phyloP scores from a whole-genome alignment of 2,113 vertebrate genomes.

The Tamias sibiricus region DNA sequence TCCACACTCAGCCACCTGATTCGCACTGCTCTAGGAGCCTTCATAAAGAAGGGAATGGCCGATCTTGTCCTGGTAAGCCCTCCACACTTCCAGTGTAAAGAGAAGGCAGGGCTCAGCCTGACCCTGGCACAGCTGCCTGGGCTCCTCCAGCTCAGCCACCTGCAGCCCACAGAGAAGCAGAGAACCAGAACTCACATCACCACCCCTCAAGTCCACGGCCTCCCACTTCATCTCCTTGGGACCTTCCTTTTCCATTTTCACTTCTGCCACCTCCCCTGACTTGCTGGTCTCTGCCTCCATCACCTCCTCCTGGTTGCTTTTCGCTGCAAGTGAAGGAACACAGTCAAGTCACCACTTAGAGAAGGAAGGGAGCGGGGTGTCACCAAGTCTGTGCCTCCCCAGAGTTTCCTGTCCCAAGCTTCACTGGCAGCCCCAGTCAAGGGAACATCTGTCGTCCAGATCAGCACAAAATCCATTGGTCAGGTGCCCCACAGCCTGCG shows the following conservation, averaged over 20 bases:
- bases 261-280: rapidly evolving
- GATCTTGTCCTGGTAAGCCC: too few species aligned
- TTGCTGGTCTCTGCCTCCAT: neutral
- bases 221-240: rapidly evolving
- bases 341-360: rapidly evolving
- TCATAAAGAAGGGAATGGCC: neutral
- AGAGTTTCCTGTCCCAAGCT: neutral
- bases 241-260: neutral
- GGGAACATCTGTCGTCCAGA: rapidly evolving
- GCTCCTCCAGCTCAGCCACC: rapidly evolving
- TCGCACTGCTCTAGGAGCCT: too few species aligned
- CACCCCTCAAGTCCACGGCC: neutral
- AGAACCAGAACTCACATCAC: slow-evolving; percentile 69
- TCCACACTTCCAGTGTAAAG: too few species aligned
- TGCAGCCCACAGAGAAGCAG: neutral
- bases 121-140: rapidly evolving
- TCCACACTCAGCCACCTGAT: neutral
- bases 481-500: rapidly evolving
- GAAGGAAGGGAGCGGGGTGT: rapidly evolving
- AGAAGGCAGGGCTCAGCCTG: too few species aligned
- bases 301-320: neutral
- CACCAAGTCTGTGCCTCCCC: neutral
- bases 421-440: rapidly evolving
- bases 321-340: neutral
- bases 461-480: rapidly evolving